These are phyloP conservation scores for Poeciliopsis prolifica DNA, from an alignment of 2,113 vertebrate species.

Conservation along the genomic window DNA sequence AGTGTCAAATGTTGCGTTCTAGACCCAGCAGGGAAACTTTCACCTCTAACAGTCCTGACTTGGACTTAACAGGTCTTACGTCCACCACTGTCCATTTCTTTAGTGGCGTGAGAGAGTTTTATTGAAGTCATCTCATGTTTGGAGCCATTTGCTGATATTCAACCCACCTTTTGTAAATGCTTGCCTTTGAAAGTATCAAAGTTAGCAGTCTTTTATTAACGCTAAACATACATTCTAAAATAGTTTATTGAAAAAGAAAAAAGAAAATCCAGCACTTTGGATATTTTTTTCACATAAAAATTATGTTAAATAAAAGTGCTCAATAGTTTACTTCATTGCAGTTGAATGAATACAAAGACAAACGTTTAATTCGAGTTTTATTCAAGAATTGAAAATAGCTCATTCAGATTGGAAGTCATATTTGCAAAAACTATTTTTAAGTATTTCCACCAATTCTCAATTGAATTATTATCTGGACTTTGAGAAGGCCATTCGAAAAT, in stretches of 20 bases:
- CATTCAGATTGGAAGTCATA: no score
- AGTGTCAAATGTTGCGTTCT: slow-evolving; percentile 70
- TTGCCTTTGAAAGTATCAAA: slow-evolving; percentile 65
- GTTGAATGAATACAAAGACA: no score
- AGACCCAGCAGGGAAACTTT: slow-evolving; percentile 53
- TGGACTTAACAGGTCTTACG: slow-evolving; percentile 47
- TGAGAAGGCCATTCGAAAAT: no score
- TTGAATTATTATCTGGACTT: no score
- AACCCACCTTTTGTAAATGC: slow-evolving; percentile 62
- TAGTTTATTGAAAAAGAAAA: no score
- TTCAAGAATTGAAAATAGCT: neutral
- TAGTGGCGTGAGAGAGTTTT: slow-evolving; percentile 46
- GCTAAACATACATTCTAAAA: neutral
- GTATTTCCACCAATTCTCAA: no score
- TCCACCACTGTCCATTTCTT: slow-evolving; percentile 27
- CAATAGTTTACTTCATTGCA: no score
- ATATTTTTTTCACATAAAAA: no score
- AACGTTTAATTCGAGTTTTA: neutral
- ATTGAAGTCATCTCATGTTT: slow-evolving; percentile 47
- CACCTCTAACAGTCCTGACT: slow-evolving; percentile 33
- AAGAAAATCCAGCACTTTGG: no score
- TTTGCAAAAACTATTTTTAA: no score
- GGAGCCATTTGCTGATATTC: slow-evolving; percentile 71
- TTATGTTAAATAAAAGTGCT: no score
- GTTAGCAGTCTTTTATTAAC: slow-evolving; percentile 37